Evolutionary conservation across 30 jellyfish, hydroid and myxozoan species (phyloP).

Genomic region (Rhopilema esculentum): DNA sequence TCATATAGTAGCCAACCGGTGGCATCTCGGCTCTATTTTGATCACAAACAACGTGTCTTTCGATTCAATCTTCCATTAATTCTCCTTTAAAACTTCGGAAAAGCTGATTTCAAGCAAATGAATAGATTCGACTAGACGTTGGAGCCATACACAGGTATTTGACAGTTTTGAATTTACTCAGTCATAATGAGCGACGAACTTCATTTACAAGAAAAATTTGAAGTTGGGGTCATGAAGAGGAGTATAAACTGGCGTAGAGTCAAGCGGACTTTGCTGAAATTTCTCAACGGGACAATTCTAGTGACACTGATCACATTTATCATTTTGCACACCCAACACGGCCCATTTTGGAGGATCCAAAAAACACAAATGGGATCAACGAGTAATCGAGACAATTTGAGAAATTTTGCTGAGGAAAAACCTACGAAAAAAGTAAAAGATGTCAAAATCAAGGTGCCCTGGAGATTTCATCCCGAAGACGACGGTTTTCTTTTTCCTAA

Average conservation of each 20-base stretch:
- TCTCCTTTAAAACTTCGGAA: not conserved
- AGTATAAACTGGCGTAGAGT: not conserved
- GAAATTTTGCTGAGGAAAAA: constrained; percentile 2
- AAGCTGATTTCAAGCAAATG: not conserved
- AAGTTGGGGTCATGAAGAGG: not conserved
- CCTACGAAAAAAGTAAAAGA: constrained; percentile 8
- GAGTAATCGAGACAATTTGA: not conserved
- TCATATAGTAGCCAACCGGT: not conserved
- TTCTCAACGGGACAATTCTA: not conserved
- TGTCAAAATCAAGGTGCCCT: constrained; percentile 73
- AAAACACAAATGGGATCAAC: not conserved
- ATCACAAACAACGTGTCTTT: not conserved
- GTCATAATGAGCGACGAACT: not conserved
- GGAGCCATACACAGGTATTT: too few relatives aligned
- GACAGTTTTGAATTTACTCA: not conserved
- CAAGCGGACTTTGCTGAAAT: not conserved
- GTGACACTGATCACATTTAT: not conserved
- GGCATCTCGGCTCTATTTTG: not conserved
- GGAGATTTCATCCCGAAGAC: constrained; percentile 91
- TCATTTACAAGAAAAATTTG: not conserved
- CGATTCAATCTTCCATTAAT: not conserved
- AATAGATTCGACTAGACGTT: too few relatives aligned
- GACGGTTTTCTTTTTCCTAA: constrained; percentile 87
- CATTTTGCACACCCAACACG: not conserved
- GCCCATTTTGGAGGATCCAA: not conserved